Percentiles rank a stretch among this genome's conserved stretches.
These are phyloP conservation scores for Ispidina lecontei DNA, from an alignment of 2,797 vertebrate genomes.

Conservation along the genomic window DNA sequence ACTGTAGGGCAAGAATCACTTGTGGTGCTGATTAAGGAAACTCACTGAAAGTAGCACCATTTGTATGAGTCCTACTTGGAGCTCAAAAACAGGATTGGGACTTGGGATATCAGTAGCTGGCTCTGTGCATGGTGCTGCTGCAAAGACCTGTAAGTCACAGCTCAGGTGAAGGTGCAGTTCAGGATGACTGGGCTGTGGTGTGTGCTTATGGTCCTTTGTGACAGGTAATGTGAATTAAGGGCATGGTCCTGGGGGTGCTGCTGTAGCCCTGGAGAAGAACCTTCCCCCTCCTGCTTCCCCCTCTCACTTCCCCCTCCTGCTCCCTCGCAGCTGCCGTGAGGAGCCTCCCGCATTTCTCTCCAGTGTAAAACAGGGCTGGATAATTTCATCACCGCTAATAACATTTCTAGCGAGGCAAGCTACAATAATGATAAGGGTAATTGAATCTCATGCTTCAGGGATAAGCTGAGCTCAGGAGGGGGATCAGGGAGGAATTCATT, in stretches of 20 bases:
- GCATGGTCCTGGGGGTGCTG: background rate
- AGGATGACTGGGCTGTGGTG: accelerated
- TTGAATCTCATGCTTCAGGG: constrained; percentile 63
- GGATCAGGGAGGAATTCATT: constrained; percentile 32
- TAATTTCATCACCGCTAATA: constrained; percentile 63
- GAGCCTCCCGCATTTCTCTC: background rate
- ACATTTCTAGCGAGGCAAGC: constrained; percentile 47
- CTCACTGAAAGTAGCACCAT: background rate
- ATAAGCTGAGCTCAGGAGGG: constrained; percentile 48
- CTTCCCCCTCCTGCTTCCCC: background rate
- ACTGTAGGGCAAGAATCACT: background rate
- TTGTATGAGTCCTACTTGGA: background rate
- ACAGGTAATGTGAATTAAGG: background rate
- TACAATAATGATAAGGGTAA: constrained; percentile 67
- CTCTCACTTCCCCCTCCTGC: background rate
- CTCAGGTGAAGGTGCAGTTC: background rate
- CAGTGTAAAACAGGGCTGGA: constrained; percentile 11
- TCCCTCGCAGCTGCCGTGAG: background rate
- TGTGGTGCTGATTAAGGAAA: background rate
- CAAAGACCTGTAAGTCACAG: background rate
- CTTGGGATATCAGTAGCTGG: accelerated
- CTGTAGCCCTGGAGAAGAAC: background rate
- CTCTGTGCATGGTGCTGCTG: accelerated
- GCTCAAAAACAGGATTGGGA: background rate
- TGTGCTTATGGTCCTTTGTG: background rate